phyloP scores from a whole-genome alignment of 64 coral and sea anemone species.

The Stichodactyla mertensii region DNA sequence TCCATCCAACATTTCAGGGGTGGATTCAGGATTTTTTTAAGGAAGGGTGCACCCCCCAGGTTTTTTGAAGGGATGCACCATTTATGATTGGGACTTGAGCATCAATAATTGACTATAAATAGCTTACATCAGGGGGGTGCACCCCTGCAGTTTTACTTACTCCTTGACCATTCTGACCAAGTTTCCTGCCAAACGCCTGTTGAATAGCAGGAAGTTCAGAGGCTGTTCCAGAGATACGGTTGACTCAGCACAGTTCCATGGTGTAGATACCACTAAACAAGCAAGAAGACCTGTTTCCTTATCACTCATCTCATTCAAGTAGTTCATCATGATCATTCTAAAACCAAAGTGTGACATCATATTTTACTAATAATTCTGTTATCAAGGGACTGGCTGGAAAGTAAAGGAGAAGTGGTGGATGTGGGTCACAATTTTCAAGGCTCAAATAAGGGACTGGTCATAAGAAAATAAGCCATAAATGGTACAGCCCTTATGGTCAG shows the following conservation, averaged over 20 bases:
- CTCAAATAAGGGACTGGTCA: too few relatives aligned
- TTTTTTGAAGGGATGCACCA: too few relatives aligned
- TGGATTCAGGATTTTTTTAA: too few relatives aligned
- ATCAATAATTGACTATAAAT: too few relatives aligned
- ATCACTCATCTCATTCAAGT: slow-evolving; percentile 76
- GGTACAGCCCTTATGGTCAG: not conserved
- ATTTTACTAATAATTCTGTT: not conserved
- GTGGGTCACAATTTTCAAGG: too few relatives aligned
- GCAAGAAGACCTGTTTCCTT: slow-evolving; percentile 60
- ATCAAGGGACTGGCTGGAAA: too few relatives aligned
- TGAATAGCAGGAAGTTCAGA: slow-evolving; percentile 77
- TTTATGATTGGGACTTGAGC: too few relatives aligned
- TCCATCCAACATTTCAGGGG: too few relatives aligned
- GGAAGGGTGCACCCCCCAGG: too few relatives aligned
- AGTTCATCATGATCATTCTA: slow-evolving; percentile 90
- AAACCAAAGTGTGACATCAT: not conserved
- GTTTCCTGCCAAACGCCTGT: slow-evolving; percentile 73
- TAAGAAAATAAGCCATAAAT: not conserved
- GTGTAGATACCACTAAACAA: slow-evolving; percentile 65
- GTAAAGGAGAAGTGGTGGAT: too few relatives aligned
- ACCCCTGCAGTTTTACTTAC: slow-evolving; percentile 1
- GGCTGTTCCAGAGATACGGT: slow-evolving; percentile 79
- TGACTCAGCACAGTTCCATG: slow-evolving; percentile 83
- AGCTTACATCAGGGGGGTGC: too few relatives aligned
- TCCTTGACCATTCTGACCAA: slow-evolving; percentile 63